Evolutionary conservation across 2,797 vertebrate genomes (phyloP).

Genomic region (Enteromius afrohamiltoni): DNA sequence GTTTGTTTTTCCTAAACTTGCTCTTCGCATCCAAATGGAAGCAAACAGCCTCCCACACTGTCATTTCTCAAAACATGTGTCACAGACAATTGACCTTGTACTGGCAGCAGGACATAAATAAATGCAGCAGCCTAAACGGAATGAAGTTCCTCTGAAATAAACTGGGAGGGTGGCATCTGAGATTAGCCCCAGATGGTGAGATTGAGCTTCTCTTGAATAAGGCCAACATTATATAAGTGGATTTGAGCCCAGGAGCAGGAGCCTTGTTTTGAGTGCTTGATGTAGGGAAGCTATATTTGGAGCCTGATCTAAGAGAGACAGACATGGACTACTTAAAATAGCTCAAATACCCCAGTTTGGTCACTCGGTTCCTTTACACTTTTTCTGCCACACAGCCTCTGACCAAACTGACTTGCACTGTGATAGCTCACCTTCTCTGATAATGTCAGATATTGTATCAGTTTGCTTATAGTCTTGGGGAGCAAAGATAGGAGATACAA

Average conservation of each 20-base stretch:
- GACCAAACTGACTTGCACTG: constrained; percentile 67
- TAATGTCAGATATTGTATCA: constrained; percentile 10
- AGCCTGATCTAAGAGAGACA: constrained; percentile 76
- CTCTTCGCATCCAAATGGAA: constrained; percentile 63
- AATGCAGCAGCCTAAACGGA: constrained; percentile 15
- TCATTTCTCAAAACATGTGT: constrained; percentile 53
- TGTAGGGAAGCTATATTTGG: constrained; percentile 79
- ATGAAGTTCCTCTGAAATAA: constrained; percentile 35
- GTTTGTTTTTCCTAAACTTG: constrained; percentile 69
- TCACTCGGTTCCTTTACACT: constrained; percentile 73
- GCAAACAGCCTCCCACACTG: constrained; percentile 52
- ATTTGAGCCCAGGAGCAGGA: constrained; percentile 73
- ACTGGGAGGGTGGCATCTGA: constrained; percentile 52
- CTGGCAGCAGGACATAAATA: constrained; percentile 29
- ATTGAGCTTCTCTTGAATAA: constrained; percentile 62
- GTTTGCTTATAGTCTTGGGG: constrained; percentile 6
- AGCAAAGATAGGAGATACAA: neutral
- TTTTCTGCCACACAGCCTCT: constrained; percentile 69
- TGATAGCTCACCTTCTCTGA: constrained; percentile 65
- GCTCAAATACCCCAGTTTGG: constrained; percentile 79
- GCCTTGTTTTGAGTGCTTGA: constrained; percentile 71
- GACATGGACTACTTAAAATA: constrained; percentile 75
- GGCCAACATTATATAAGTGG: constrained; percentile 75
- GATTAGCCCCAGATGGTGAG: constrained; percentile 65
- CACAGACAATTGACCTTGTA: constrained; percentile 50